These are phyloP conservation scores for Crepidodera aurea DNA, from an alignment of 2,888 invertebrate genomes.

Conservation along the genomic window DNA sequence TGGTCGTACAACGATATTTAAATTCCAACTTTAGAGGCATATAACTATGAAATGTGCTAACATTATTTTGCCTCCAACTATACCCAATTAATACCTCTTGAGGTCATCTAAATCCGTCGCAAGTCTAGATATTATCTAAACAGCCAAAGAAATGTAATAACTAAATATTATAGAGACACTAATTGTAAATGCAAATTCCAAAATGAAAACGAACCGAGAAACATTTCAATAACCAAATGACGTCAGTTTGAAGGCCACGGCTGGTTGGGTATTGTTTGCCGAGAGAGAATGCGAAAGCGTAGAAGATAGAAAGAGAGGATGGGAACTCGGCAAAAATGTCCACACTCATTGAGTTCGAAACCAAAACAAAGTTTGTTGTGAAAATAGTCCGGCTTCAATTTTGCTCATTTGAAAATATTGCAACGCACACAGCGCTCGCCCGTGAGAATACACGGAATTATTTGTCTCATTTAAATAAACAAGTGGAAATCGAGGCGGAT, in stretches of 20 bases:
- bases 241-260: background rate
- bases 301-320: background rate
- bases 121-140: too few relatives aligned
- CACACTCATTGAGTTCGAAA: constrained; percentile 10
- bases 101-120: too few relatives aligned
- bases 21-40: too few relatives aligned
- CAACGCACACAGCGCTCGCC: background rate
- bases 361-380: constrained; percentile 16
- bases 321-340: constrained; percentile 6
- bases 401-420: constrained; percentile 22
- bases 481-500: constrained; percentile 16
- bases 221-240: background rate
- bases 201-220: background rate
- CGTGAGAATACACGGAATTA: constrained; percentile 21
- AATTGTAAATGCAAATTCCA: background rate
- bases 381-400: constrained; percentile 20
- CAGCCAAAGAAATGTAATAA: too few relatives aligned
- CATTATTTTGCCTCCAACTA: too few relatives aligned
- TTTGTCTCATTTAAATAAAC: constrained; percentile 25
- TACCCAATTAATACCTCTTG: too few relatives aligned
- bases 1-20: too few relatives aligned
- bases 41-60: too few relatives aligned
- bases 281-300: background rate
- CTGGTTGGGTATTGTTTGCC: background rate
- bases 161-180: background rate